Conservation (phyloP, 2,888 invertebrate species). For the Plebejus argus region DNA sequence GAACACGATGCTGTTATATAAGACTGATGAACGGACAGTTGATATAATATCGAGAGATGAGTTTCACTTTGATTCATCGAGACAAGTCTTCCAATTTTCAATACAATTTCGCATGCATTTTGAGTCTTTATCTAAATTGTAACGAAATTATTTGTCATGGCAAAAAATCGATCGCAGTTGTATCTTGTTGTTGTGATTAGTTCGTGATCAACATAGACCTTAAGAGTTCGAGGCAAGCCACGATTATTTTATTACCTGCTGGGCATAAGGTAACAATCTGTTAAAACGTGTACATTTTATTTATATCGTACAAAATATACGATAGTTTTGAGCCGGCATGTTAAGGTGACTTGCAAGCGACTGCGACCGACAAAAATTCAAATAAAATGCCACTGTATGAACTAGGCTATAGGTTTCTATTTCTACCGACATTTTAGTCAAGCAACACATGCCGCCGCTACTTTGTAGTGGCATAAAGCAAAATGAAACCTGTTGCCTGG, state of each 20-base stretch:
- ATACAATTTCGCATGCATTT: conserved; percentile 17
- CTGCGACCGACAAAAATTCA: too few species aligned
- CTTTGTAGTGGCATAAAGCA: too few species aligned
- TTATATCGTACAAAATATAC: neutral
- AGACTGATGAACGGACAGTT: conserved; percentile 51
- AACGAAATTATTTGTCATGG: neutral
- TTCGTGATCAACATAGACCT: neutral
- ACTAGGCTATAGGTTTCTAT: too few species aligned
- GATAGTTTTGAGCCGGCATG: neutral
- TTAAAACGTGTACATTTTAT: neutral
- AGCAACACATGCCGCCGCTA: too few species aligned
- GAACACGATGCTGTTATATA: conserved; percentile 42
- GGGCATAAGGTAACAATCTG: neutral
- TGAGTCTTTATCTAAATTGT: neutral
- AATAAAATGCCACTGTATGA: too few species aligned
- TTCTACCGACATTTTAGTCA: too few species aligned
- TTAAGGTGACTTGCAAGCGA: neutral
- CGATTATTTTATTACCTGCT: neutral
- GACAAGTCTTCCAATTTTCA: conserved; percentile 55
- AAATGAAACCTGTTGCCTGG: too few species aligned
- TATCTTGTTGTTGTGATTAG: neutral
- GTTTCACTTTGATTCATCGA: conserved; percentile 46
- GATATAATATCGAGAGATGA: conserved; percentile 37
- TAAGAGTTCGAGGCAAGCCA: neutral
- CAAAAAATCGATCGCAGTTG: neutral